phyloP scores from a whole-genome alignment of 2,797 vertebrate species.

The Mus minutoides region DNA sequence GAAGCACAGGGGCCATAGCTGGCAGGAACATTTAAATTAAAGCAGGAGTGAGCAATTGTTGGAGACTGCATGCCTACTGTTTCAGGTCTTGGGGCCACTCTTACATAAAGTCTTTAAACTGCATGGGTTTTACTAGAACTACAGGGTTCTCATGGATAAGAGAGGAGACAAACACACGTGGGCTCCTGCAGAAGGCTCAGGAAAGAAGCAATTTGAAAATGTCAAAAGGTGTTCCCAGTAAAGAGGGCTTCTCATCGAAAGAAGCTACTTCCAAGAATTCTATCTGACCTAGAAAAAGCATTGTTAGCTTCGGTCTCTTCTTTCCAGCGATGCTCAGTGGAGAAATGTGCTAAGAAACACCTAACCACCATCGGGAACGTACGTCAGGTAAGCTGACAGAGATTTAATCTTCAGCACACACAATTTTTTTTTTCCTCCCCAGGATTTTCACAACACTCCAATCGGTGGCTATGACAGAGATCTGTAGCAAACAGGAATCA shows the following conservation, averaged over 20 bases:
- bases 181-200: neutral
- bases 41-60: neutral
- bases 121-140: neutral
- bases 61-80: too few species aligned
- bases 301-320: accelerated
- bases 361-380: accelerated
- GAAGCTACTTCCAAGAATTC: neutral
- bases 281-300: neutral
- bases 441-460: neutral
- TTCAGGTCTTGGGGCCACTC: accelerated
- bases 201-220: neutral
- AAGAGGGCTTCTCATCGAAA: neutral
- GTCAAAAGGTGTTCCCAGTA: neutral
- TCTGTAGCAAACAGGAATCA: neutral
- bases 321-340: neutral
- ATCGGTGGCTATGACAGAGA: neutral
- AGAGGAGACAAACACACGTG: neutral
- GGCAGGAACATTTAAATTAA: neutral
- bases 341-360: neutral
- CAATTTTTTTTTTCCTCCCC: neutral
- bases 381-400: neutral
- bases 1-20: accelerated
- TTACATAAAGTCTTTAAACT: neutral
- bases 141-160: neutral
- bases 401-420: neutral